A percentile compares a stretch with the other conserved stretches of the same genome.
Evolutionary conservation across 2,113 vertebrate species (phyloP).

Genomic region (Callithrix jacchus): DNA sequence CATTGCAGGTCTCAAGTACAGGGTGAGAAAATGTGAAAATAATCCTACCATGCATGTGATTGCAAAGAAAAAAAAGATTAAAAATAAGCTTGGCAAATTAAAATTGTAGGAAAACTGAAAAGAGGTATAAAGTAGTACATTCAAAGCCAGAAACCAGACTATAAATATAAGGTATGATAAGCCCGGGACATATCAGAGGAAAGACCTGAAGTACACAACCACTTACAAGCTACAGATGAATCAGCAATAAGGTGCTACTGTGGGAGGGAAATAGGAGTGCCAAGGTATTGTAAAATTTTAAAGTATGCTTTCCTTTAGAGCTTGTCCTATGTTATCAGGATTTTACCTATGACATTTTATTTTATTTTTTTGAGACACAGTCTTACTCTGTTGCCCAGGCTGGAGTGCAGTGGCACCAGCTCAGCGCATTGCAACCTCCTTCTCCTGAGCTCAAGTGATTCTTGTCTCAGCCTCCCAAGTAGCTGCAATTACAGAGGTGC

Average conservation of each 20-base stretch:
- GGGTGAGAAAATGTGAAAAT: not conserved
- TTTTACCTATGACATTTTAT: slow-evolving; percentile 42
- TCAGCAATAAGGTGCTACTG: not conserved
- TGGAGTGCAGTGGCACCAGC: no score
- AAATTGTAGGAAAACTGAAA: not conserved
- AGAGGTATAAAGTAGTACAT: not conserved
- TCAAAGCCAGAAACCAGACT: not conserved
- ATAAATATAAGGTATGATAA: not conserved
- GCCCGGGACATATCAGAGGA: not conserved
- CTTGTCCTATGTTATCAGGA: not conserved
- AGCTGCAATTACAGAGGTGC: no score
- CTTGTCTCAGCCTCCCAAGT: no score
- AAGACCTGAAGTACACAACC: not conserved
- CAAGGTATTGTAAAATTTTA: not conserved
- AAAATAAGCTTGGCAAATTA: slow-evolving; percentile 13
- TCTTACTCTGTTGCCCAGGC: no score
- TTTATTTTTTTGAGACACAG: no score
- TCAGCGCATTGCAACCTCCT: no score
- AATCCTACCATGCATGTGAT: not conserved
- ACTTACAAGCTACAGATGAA: not conserved
- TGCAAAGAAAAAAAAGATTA: slow-evolving; percentile 14
- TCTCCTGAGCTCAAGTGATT: no score
- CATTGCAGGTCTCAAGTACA: not conserved
- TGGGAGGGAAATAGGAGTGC: not conserved
- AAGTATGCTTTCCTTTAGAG: slow-evolving; percentile 40